Evolutionary conservation across 2,888 invertebrate genomes (phyloP), one percentile per base, ranked within the genome.

Genomic region (Caenorhabditis virilis): DNA sequence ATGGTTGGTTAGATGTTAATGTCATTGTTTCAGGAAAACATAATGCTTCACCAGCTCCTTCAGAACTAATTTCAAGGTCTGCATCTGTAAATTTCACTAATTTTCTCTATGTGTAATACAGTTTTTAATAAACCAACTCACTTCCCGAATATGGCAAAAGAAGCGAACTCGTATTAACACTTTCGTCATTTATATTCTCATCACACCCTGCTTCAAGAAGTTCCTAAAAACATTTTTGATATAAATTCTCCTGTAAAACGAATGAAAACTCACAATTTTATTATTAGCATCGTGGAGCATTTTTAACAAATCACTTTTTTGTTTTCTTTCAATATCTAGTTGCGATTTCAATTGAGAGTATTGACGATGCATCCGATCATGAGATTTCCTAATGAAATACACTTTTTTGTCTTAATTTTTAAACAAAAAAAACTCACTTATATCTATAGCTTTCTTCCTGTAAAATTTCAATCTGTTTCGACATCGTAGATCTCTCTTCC

Each of bases 41-140:
- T 1, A 66, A 47, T 1, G 66, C 60, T 23, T 66, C 66, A 16
- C 66, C 66, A 26, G 66, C 66, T 16, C 66, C 66, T 49, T 66
- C 60, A 2, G 60, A 53, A 52, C 47, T 45, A 27, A 36, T 13
- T 16, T 50, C 60, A 25, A 54, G 27, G 0, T 33, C 35, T 7
- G 30, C 35, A 16, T 43, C 60, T 11, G 36, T n/a, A 4, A 22
- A 30, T 30, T 30, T 30, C 6, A 30, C n/a, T 9, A 30, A 30
- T 30, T 9, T 30, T 30, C 6, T 9, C 13, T 30, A 30, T 30
- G 7, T 6, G 30, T 13, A 30, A 13, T 9, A 30, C 30, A 30
- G 6, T 30, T 9, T 9, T 9, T 30, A 30, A 9, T 30, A 9
- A 30, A 30, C 6, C 6, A 30, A 30, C 11, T 18, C 20, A 42